Evolutionary conservation across 2,113 vertebrate species (phyloP).

Genomic region (Cyphotilapia sp.): DNA sequence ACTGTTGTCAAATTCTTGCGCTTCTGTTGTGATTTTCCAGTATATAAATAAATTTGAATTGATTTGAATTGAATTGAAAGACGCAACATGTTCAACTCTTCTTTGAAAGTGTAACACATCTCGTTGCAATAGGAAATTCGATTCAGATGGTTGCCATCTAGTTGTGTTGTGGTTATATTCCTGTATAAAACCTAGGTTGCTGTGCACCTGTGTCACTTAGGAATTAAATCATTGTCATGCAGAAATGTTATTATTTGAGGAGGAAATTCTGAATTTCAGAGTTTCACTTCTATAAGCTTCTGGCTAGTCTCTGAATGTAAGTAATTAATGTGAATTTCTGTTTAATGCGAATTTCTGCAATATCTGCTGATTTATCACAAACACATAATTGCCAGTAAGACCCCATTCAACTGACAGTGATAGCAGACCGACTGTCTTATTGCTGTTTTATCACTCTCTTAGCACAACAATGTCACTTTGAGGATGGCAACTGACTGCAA

Average conservation of each 20-base stretch:
- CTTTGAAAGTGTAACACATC: background rate
- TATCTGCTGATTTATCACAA: background rate
- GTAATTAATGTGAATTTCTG: background rate
- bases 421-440: background rate
- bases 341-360: background rate
- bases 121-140: background rate
- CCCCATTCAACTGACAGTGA: rapidly evolving
- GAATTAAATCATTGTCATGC: background rate
- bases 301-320: background rate
- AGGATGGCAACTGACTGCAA: background rate
- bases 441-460: background rate
- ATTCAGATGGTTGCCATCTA: background rate
- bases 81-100: background rate
- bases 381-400: background rate
- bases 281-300: background rate
- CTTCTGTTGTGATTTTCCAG: background rate
- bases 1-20: background rate
- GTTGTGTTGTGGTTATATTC: background rate
- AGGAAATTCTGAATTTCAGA: background rate
- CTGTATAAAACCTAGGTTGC: background rate
- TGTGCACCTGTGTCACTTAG: background rate
- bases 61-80: background rate
- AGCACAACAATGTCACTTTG: background rate
- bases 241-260: background rate
- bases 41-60: background rate